Evolutionary conservation across 2,113 vertebrate genomes (phyloP).

Genomic region (Podocnemis expansa): DNA sequence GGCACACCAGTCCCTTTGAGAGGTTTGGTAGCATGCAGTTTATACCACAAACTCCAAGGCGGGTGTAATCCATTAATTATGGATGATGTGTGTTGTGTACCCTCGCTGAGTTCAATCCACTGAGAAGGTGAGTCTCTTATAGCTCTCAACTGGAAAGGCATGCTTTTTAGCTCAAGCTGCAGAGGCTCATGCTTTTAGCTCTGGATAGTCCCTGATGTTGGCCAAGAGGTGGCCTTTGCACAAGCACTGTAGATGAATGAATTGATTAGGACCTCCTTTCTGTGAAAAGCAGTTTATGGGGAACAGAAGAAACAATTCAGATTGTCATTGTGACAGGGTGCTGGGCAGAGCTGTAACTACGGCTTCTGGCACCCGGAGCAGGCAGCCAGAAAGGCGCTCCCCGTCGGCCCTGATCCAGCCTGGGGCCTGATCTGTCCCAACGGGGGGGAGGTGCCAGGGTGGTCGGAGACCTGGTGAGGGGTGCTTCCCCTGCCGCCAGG

Average conservation of each 20-base stretch:
- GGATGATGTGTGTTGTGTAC: background rate
- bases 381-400: no score
- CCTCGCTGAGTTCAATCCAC: background rate
- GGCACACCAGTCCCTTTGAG: background rate
- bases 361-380: no score
- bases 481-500: no score
- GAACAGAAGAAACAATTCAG: background rate
- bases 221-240: background rate
- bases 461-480: no score
- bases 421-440: no score
- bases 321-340: background rate
- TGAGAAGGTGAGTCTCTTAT: background rate
- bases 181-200: background rate
- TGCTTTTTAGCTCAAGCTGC: background rate
- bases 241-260: background rate
- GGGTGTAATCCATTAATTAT: background rate
- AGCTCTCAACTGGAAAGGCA: background rate
- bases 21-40: background rate
- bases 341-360: no score
- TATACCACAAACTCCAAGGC: background rate
- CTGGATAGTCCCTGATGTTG: background rate
- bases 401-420: no score
- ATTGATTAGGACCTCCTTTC: background rate
- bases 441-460: no score
- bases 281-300: background rate